phyloP scores from a whole-genome alignment of 2,888 invertebrate species.

The Lymantria dispar region DNA sequence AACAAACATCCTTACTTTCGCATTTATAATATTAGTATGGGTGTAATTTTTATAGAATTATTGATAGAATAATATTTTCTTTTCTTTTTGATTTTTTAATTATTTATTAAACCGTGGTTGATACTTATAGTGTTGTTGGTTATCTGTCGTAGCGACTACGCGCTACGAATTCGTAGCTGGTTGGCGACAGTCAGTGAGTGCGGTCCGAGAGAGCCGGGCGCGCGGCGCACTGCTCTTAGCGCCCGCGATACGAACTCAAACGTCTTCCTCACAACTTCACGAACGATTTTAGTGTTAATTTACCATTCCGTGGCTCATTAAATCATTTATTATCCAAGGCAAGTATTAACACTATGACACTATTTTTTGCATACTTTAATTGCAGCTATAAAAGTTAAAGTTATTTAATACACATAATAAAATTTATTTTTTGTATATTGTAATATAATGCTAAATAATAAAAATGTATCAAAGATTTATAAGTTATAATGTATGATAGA shows the following conservation, averaged over 20 bases:
- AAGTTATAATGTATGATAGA: too few relatives aligned
- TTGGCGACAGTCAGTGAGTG: slow-evolving; percentile 57
- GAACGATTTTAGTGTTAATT: slow-evolving; percentile 40
- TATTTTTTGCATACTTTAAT: not conserved
- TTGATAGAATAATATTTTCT: not conserved
- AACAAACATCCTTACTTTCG: too few relatives aligned
- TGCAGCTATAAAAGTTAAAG: not conserved
- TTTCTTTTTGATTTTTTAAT: not conserved
- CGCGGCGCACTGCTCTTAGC: slow-evolving; percentile 43
- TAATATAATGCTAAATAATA: not conserved
- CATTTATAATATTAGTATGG: not conserved
- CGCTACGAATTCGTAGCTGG: slow-evolving; percentile 43
- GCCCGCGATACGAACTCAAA: slow-evolving; percentile 25
- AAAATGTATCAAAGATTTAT: too few relatives aligned
- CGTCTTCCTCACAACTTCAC: slow-evolving; percentile 39
- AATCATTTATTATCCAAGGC: slow-evolving; percentile 27
- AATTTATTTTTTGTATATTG: not conserved
- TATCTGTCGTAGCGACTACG: slow-evolving; percentile 44
- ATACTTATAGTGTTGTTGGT: not conserved
- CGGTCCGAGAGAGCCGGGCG: slow-evolving; percentile 66
- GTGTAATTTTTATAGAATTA: not conserved
- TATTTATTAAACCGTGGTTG: not conserved
- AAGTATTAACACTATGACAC: slow-evolving; percentile 23
- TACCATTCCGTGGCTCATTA: slow-evolving; percentile 18
- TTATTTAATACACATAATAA: not conserved